A percentile compares a stretch with the other conserved stretches of the same genome.
Evolutionary conservation across 2,797 vertebrate species (phyloP).

Genomic region (Enteromius viviparus): DNA sequence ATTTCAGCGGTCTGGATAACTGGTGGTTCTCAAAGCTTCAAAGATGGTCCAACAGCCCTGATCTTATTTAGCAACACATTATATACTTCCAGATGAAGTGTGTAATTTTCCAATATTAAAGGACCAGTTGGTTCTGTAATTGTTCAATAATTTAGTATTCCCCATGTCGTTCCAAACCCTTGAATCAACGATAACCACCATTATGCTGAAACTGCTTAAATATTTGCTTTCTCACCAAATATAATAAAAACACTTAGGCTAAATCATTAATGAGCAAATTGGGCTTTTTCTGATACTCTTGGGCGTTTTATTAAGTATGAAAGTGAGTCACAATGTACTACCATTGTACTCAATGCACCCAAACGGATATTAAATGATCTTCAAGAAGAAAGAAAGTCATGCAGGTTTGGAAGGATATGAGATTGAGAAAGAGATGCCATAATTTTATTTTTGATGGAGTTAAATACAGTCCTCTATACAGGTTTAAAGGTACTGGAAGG

Average conservation of each 20-base stretch:
- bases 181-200: neutral
- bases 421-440: neutral
- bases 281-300: neutral
- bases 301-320: neutral
- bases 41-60: neutral
- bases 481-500: neutral
- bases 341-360: neutral
- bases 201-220: neutral
- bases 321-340: neutral
- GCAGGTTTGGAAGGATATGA: neutral
- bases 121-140: neutral
- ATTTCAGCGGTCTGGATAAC: neutral
- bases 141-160: neutral
- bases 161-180: neutral
- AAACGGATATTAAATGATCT: neutral
- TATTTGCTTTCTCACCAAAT: neutral
- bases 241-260: neutral
- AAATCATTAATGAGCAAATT: neutral
- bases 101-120: neutral
- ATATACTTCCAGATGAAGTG: neutral
- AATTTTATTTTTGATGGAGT: neutral
- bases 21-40: neutral
- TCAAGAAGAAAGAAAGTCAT: conserved; percentile 6
- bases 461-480: neutral
- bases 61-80: conserved; percentile 1